Conservation (phyloP, 2,888 invertebrate genomes). For the Apamea anceps region DNA sequence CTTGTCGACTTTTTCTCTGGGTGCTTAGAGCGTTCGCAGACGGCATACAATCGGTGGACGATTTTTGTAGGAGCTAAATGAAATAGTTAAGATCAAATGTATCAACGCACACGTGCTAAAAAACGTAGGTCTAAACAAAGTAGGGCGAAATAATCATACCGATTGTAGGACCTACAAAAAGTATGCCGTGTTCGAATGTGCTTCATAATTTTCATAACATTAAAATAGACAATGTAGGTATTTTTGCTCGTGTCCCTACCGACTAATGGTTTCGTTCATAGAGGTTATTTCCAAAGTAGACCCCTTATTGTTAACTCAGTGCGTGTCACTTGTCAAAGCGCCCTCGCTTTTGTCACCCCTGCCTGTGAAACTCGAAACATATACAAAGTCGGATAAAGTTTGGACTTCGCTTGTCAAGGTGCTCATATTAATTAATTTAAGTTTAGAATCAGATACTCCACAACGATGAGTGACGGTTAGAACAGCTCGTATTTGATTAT, state of each 20-base stretch:
- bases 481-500: not conserved
- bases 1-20: not conserved
- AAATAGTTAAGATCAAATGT: not conserved
- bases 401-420: conserved; percentile 43
- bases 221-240: not conserved
- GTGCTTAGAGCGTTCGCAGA: not conserved
- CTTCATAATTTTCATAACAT: not conserved
- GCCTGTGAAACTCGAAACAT: conserved; percentile 43
- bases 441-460: conserved; percentile 37
- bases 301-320: conserved; percentile 38
- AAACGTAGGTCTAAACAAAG: not conserved
- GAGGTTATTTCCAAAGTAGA: conserved; percentile 41
- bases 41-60: not conserved
- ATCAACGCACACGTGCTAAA: not conserved
- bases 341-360: conserved; percentile 45
- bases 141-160: not conserved
- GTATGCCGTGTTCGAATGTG: not conserved
- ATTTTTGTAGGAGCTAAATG: not conserved
- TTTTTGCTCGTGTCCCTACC: not conserved
- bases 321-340: conserved; percentile 54
- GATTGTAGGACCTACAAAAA: not conserved
- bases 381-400: conserved; percentile 42
- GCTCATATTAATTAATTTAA: conserved; percentile 47
- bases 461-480: not conserved
- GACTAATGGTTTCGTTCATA: not conserved